Evolutionary conservation across 2,797 vertebrate species (phyloP).

Genomic region (Falco cherrug): DNA sequence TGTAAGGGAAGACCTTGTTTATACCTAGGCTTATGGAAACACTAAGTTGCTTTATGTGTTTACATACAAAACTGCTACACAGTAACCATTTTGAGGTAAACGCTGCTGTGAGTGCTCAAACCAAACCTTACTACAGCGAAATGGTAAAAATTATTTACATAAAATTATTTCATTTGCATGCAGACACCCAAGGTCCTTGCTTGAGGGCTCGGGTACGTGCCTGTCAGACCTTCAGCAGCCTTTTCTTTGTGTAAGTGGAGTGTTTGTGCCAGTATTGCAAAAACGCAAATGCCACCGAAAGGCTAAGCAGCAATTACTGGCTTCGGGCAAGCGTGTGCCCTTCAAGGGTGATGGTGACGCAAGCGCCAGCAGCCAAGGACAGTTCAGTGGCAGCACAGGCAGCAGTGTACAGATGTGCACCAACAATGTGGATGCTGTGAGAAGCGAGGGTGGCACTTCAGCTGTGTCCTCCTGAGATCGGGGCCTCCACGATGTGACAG

Average conservation of each 20-base stretch:
- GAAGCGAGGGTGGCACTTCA: no score
- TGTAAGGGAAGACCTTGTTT: neutral
- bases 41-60: neutral
- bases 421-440: neutral
- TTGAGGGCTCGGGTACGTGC: neutral
- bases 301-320: neutral
- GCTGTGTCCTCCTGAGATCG: neutral
- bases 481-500: neutral
- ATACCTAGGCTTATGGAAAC: neutral
- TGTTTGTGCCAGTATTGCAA: neutral
- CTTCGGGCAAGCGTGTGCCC: neutral
- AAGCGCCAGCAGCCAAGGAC: neutral
- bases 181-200: neutral
- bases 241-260: neutral
- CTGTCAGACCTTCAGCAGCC: neutral
- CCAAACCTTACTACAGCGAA: neutral
- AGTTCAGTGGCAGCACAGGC: neutral
- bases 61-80: neutral
- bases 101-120: neutral
- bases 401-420: neutral
- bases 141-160: neutral
- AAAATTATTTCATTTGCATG: neutral
- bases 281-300: neutral
- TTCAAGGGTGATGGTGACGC: neutral
- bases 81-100: neutral